Conservation (phyloP, 2,888 invertebrate species). For the Pomacea canaliculata region DNA sequence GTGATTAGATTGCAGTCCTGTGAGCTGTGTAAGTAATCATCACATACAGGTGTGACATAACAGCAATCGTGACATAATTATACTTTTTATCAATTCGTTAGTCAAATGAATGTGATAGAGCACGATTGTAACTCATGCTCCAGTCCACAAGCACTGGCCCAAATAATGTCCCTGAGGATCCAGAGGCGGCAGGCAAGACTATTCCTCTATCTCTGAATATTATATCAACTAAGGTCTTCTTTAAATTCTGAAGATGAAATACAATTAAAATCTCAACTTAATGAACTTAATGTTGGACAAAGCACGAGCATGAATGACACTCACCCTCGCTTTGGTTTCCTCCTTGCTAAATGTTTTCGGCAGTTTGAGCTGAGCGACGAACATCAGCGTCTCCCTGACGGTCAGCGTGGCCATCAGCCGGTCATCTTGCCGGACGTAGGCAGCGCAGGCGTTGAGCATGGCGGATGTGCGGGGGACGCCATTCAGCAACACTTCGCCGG, state of each 20-base stretch:
- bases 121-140: too few species aligned
- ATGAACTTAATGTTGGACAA: neutral
- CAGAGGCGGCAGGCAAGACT: too few species aligned
- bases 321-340: constrained; percentile 22
- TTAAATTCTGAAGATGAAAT: neutral
- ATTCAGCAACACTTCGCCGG: constrained; percentile 91
- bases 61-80: too few species aligned
- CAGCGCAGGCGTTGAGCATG: constrained; percentile 74
- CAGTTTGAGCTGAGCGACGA: constrained; percentile 68
- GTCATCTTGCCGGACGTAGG: constrained; percentile 89
- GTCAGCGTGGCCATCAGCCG: constrained; percentile 87
- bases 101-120: too few species aligned
- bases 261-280: neutral
- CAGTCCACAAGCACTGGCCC: too few species aligned
- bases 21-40: too few species aligned
- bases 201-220: neutral
- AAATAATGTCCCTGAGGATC: too few species aligned
- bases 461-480: constrained; percentile 80
- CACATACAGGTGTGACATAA: too few species aligned
- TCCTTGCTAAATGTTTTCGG: constrained; percentile 65
- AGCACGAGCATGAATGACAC: neutral
- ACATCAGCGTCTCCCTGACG: constrained; percentile 79
- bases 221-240: neutral
- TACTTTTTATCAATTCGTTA: too few species aligned
- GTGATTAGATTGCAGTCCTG: too few species aligned